These are phyloP conservation scores for Amphiduros pacificus DNA, from an alignment of 2,888 invertebrate species.

Conservation along the genomic window DNA sequence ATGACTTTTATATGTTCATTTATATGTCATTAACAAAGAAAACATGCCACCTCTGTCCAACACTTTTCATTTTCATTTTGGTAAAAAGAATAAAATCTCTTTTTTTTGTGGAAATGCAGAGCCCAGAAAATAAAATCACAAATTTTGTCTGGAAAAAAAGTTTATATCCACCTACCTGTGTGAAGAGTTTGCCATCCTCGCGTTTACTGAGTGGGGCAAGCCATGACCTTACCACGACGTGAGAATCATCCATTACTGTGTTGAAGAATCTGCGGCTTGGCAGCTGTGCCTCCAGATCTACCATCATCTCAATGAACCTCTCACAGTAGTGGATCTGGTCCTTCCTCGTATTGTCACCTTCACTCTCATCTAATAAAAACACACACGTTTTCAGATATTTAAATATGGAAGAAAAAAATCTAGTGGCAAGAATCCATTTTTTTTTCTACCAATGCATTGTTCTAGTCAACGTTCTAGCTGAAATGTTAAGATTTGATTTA, in stretches of 20 bases:
- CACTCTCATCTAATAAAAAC: too few species aligned
- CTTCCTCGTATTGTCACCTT: slow-evolving; percentile 46
- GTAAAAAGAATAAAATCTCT: too few species aligned
- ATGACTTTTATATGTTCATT: not conserved
- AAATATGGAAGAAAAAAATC: too few species aligned
- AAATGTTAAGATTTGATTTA: not conserved
- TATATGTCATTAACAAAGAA: not conserved
- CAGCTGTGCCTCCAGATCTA: slow-evolving; percentile 91
- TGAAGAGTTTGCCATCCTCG: slow-evolving; percentile 86
- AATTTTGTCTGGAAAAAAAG: not conserved
- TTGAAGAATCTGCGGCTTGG: slow-evolving; percentile 97
- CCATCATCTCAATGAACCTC: slow-evolving; percentile 91
- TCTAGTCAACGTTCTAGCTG: not conserved
- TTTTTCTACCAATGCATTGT: too few species aligned
- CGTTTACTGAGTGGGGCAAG: slow-evolving; percentile 73
- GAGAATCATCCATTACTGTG: slow-evolving; percentile 90
- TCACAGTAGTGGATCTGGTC: slow-evolving; percentile 82
- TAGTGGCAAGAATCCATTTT: too few species aligned
- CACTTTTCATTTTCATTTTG: too few species aligned
- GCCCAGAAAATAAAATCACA: not conserved
- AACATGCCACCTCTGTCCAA: not conserved
- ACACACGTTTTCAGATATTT: too few species aligned
- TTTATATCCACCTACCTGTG: slow-evolving; percentile 71
- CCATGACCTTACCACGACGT: slow-evolving; percentile 86
- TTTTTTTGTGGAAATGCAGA: too few species aligned